These are phyloP conservation scores for Proales similis DNA, from an alignment of 1,140 invertebrate species.

Conservation along the genomic window DNA sequence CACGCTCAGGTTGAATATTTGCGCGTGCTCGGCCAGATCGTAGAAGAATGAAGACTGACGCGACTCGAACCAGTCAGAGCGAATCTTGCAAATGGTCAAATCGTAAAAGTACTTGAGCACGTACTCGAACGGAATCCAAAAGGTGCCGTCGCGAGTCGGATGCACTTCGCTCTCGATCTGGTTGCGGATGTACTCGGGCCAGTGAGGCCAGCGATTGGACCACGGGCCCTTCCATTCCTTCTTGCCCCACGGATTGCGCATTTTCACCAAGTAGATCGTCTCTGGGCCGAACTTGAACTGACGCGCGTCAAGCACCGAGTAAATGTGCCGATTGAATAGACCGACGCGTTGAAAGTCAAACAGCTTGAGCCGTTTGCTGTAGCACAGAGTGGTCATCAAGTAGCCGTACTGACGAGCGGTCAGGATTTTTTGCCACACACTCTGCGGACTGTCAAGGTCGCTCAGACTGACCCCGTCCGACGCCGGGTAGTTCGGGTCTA, in stretches of 20 bases:
- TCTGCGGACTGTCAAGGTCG: not conserved
- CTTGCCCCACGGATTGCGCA: constrained; percentile 35
- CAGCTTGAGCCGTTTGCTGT: constrained; percentile 41
- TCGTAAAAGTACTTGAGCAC: constrained; percentile 34
- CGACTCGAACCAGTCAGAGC: constrained; percentile 33
- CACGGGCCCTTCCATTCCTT: constrained; percentile 37
- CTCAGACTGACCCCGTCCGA: not conserved
- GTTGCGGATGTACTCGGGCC: constrained; percentile 13
- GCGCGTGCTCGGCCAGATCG: not conserved
- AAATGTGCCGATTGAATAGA: constrained; percentile 82
- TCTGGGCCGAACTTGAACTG: constrained; percentile 4
- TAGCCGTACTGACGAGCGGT: constrained; percentile 4
- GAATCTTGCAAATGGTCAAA: constrained; percentile 36
- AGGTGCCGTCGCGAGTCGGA: constrained; percentile 24
- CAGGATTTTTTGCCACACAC: constrained; percentile 18
- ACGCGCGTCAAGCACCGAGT: constrained; percentile 85
- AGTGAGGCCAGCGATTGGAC: constrained; percentile 35
- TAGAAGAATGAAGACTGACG: constrained; percentile 33
- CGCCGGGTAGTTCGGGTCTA: constrained; percentile 5
- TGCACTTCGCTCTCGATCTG: constrained; percentile 15
- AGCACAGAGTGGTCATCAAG: constrained; percentile 27
- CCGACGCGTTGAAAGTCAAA: constrained; percentile 58
- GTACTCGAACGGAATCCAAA: constrained; percentile 36
- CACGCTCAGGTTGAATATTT: constrained; percentile 20
- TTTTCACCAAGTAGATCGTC: constrained; percentile 41